Evolutionary conservation across 1,140 invertebrate genomes (phyloP).

Genomic region (Dinoponera quadriceps): DNA sequence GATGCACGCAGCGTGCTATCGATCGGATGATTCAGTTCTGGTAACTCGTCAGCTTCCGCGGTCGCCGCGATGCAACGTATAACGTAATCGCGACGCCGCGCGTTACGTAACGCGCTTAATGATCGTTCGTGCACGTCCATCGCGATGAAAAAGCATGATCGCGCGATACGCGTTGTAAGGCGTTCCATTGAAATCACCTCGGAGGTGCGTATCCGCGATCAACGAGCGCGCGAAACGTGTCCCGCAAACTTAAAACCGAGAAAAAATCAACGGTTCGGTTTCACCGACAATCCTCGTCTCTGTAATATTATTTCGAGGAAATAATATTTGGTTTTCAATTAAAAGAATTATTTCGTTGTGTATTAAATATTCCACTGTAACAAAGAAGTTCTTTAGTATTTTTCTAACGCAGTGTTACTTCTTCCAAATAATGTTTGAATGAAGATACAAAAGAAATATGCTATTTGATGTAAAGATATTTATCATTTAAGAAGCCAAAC

Average conservation of each 20-base stretch:
- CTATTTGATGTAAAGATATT: too few species aligned
- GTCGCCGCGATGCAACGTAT: constrained; percentile 10
- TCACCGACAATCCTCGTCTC: too few species aligned
- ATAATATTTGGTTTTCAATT: too few species aligned
- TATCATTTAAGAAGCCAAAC: too few species aligned
- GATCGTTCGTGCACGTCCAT: constrained; percentile 22
- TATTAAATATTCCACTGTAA: too few species aligned
- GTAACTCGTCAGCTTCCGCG: constrained; percentile 45
- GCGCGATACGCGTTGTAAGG: constrained; percentile 19
- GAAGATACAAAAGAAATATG: too few species aligned
- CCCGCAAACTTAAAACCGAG: not conserved
- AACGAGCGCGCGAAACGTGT: not conserved
- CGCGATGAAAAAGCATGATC: constrained; percentile 28
- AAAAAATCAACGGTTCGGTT: not conserved
- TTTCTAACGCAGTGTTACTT: too few species aligned
- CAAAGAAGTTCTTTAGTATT: too few species aligned
- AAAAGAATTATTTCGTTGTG: too few species aligned
- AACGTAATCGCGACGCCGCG: constrained; percentile 27
- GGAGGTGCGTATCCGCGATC: not conserved
- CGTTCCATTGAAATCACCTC: constrained; percentile 6
- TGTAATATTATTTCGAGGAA: not conserved
- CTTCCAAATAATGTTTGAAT: too few species aligned
- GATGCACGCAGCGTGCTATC: constrained; percentile 33
- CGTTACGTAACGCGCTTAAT: constrained; percentile 45
- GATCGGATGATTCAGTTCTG: constrained; percentile 59